Conservation (phyloP, 2,797 vertebrate genomes). For the Oryzias dopingdopingensis region DNA sequence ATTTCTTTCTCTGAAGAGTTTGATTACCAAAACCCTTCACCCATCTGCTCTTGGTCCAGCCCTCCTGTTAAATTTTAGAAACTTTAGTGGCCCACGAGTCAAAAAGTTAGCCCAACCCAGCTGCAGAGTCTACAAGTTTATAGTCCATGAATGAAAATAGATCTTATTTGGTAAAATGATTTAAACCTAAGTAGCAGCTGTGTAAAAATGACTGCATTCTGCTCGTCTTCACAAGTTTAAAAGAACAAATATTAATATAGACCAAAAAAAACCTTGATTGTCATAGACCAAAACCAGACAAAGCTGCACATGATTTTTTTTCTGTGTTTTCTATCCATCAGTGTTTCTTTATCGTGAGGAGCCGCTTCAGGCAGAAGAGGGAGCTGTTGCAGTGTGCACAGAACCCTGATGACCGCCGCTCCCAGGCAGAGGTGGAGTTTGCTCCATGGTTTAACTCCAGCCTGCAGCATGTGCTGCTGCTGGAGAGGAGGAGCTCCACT, state of each 20-base stretch:
- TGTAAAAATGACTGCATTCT: constrained; percentile 16
- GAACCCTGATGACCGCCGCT: constrained; percentile 25
- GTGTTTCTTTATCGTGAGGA: neutral
- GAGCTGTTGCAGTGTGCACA: constrained; percentile 42
- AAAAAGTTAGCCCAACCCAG: too few relatives aligned
- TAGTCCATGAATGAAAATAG: constrained; percentile 9
- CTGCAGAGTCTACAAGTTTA: neutral
- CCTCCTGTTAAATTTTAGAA: too few relatives aligned
- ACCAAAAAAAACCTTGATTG: constrained; percentile 34
- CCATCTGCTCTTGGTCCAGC: too few relatives aligned
- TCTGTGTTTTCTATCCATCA: constrained; percentile 5
- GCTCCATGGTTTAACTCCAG: constrained; percentile 47
- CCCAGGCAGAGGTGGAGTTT: neutral
- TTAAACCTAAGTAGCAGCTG: constrained; percentile 32
- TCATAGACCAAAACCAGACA: constrained; percentile 18
- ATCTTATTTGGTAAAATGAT: constrained; percentile 23
- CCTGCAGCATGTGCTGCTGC: constrained; percentile 57
- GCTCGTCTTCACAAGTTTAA: constrained; percentile 18
- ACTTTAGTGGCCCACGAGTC: too few relatives aligned
- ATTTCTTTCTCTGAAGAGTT: too few relatives aligned
- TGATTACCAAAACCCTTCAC: too few relatives aligned
- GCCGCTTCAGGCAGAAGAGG: constrained; percentile 59
- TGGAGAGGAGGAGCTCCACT: constrained; percentile 49
- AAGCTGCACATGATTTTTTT: constrained; percentile 11
- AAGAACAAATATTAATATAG: constrained; percentile 19